Evolutionary conservation across 2,113 vertebrate genomes (phyloP).

Genomic region (Atlantisia rogersi): DNA sequence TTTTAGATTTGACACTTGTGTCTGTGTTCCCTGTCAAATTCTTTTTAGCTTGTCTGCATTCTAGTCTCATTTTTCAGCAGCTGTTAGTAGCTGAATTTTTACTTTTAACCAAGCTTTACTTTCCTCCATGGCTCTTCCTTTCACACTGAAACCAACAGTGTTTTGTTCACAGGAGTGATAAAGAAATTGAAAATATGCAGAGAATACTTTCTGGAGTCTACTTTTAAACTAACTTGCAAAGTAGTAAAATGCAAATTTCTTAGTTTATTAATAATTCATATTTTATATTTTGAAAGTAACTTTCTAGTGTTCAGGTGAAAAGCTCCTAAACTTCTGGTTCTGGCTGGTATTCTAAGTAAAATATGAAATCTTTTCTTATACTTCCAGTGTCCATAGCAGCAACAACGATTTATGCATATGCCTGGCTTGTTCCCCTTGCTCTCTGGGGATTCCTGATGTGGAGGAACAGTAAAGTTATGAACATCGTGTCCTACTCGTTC

Average conservation of each 20-base stretch:
- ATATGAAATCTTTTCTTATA: neutral
- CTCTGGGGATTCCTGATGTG: slow-evolving; percentile 94
- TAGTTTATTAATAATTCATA: neutral
- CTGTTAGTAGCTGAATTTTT: neutral
- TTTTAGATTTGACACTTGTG: neutral
- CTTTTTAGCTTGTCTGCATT: neutral
- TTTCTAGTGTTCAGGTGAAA: neutral
- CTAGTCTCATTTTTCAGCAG: neutral
- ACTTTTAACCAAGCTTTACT: neutral
- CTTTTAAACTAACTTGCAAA: neutral
- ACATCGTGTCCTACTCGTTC: slow-evolving; percentile 92
- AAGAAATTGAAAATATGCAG: neutral
- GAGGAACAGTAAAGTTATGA: slow-evolving; percentile 93
- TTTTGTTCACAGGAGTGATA: neutral
- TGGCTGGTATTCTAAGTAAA: neutral
- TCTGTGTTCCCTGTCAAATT: neutral
- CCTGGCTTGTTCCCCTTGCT: slow-evolving; percentile 92
- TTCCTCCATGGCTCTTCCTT: neutral
- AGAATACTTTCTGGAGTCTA: neutral
- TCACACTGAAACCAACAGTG: rapidly evolving
- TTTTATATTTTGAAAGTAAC: neutral
- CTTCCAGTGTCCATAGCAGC: slow-evolving; percentile 93
- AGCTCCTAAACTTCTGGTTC: neutral
- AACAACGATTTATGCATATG: slow-evolving; percentile 90
- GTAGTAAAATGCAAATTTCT: neutral